A percentile compares a stretch with the other conserved stretches of the same genome.
Conservation (phyloP, 1,140 invertebrate genomes). For the Solenopsis invicta region DNA sequence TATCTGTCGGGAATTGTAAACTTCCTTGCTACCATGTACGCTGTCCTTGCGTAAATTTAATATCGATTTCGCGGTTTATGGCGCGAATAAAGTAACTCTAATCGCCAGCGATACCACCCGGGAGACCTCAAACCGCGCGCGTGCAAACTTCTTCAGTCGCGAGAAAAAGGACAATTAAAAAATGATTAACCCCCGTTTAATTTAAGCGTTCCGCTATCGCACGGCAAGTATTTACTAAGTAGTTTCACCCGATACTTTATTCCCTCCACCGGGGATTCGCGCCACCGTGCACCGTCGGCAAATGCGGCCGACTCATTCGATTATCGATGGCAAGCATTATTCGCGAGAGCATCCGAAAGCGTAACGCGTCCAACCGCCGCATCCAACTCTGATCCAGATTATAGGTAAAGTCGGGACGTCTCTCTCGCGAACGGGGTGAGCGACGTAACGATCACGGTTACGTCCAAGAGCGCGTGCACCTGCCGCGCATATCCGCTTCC, state of each 20-base stretch:
- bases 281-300: not conserved
- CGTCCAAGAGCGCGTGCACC: conserved; percentile 11
- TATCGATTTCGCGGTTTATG: not conserved
- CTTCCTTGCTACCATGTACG: not conserved
- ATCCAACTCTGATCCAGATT: conserved; percentile 3
- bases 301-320: not conserved
- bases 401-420: not conserved
- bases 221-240: not conserved
- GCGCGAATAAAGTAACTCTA: not conserved
- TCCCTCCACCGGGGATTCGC: not conserved
- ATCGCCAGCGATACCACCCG: not conserved
- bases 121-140: not conserved
- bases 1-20: conserved; percentile 6
- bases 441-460: not conserved
- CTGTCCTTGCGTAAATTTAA: not conserved
- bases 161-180: not conserved
- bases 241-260: not conserved
- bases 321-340: conserved; percentile 10
- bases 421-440: no score
- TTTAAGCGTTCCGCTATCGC: not conserved
- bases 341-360: not conserved
- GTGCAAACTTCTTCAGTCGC: not conserved
- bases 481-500: conserved; percentile 39
- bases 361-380: not conserved
- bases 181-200: not conserved